These are phyloP conservation scores for Leptarthrus brevirostris DNA, from an alignment of 2,888 invertebrate genomes.

Conservation along the genomic window DNA sequence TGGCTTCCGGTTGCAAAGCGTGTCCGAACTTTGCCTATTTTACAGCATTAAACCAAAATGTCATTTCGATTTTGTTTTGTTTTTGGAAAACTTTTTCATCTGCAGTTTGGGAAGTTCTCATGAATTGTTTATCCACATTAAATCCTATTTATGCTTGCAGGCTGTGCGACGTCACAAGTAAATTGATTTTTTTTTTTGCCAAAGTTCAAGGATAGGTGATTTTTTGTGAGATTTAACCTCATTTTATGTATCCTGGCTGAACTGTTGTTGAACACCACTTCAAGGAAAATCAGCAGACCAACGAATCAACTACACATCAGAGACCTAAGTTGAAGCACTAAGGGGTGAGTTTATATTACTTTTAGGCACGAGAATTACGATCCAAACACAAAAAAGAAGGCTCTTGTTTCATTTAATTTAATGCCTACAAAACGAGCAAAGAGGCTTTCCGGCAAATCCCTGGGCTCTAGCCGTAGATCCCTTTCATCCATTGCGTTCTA, in stretches of 20 bases:
- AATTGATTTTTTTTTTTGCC: constrained; percentile 1
- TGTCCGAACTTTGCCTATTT: background rate
- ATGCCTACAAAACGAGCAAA: too few species aligned
- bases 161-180: background rate
- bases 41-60: constrained; percentile 1
- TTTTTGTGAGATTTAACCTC: background rate
- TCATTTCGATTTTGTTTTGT: background rate
- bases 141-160: background rate
- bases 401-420: too few species aligned
- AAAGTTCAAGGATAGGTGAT: background rate
- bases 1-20: too few species aligned
- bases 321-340: too few species aligned
- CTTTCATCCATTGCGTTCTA: too few species aligned
- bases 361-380: too few species aligned
- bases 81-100: background rate
- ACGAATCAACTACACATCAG: too few species aligned
- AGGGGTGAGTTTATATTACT: too few species aligned
- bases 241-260: background rate
- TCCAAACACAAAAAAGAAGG: too few species aligned
- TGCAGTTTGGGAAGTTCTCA: background rate
- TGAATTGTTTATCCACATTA: constrained; percentile 8
- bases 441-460: too few species aligned
- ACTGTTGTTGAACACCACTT: background rate
- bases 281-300: too few species aligned
- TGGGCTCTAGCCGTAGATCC: too few species aligned